Conservation (phyloP, 2,797 vertebrate genomes). For the Mormyrus hasselquistii region DNA sequence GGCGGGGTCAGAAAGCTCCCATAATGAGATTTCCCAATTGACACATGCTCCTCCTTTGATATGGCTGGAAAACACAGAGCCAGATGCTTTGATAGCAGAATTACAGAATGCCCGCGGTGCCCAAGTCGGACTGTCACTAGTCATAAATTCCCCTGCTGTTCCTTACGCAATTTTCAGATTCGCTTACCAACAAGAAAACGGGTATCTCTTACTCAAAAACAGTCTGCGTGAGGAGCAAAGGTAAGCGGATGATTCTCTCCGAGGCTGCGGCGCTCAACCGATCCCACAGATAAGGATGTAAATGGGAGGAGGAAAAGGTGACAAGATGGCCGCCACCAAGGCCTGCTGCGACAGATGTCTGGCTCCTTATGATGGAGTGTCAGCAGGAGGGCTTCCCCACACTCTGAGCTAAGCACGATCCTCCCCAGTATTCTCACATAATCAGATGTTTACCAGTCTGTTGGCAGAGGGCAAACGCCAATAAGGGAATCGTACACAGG, state of each 20-base stretch:
- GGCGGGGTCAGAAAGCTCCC: background rate
- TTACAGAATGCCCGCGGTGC: background rate
- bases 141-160: background rate
- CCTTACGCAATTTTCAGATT: background rate
- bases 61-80: background rate
- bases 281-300: background rate
- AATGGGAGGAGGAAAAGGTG: background rate
- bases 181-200: background rate
- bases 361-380: slow-evolving; percentile 1
- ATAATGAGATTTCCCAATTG: slow-evolving; percentile 1
- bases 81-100: background rate
- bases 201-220: background rate
- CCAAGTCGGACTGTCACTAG: background rate
- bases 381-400: background rate
- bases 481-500: background rate
- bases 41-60: background rate
- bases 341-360: slow-evolving; percentile 1
- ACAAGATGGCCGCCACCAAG: background rate
- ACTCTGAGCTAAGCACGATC: background rate
- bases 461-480: background rate
- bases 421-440: background rate
- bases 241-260: background rate
- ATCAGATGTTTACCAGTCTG: background rate
- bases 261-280: background rate
- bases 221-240: background rate